Evolutionary conservation across 2,888 invertebrate species (phyloP).

Genomic region (Leptinotarsa haldemani): DNA sequence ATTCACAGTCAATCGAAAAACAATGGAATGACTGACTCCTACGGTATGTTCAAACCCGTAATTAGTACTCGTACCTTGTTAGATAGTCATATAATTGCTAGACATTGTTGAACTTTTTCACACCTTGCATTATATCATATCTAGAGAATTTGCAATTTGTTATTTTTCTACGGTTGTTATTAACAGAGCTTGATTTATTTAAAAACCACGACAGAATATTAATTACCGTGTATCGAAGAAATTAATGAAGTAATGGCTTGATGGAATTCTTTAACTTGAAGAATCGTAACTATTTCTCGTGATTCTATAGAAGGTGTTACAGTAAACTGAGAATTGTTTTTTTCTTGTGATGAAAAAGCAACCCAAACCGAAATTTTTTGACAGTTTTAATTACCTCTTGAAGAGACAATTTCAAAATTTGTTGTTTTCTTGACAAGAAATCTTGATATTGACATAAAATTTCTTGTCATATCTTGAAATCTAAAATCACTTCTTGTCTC

Average conservation of each 20-base stretch:
- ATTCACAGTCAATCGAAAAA: conserved; percentile 16
- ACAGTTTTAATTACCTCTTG: no score
- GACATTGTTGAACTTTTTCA: conserved; percentile 10
- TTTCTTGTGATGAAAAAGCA: no score
- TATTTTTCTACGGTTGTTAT: neutral
- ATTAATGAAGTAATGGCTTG: neutral
- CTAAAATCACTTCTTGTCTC: no score
- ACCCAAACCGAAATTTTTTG: no score
- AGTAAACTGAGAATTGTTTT: no score
- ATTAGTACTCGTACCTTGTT: conserved; percentile 7
- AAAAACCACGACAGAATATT: neutral
- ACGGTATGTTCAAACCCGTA: conserved; percentile 34
- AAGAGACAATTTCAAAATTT: no score
- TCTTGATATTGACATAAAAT: no score
- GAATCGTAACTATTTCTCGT: neutral
- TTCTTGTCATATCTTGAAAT: no score
- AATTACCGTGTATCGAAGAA: neutral
- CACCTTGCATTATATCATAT: conserved; percentile 12
- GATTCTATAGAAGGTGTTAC: neutral
- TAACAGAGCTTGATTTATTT: conserved; percentile 1
- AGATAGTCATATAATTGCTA: conserved; percentile 8
- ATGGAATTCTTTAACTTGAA: neutral
- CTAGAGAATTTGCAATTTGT: conserved; percentile 7
- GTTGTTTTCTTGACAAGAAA: no score
- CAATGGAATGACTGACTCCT: conserved; percentile 31